Conservation (phyloP, 1,140 invertebrate species). For the Brachionus rotundiformis region DNA sequence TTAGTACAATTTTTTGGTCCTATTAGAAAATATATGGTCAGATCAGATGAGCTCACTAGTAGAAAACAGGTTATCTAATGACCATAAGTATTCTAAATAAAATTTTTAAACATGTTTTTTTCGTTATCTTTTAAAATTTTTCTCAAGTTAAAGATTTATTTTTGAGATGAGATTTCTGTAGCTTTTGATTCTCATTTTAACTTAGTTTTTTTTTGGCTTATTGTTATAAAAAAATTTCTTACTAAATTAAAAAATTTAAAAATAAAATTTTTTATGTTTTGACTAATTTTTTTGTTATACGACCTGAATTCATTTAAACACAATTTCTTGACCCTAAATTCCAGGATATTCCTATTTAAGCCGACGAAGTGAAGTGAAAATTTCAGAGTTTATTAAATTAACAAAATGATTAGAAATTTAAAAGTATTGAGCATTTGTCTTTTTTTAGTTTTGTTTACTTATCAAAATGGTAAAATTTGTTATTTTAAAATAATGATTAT, state of each 20-base stretch:
- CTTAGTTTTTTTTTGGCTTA: background rate
- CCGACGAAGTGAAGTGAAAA: background rate
- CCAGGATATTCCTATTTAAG: background rate
- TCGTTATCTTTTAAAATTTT: background rate
- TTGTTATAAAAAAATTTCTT: background rate
- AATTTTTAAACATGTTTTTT: conserved; percentile 4
- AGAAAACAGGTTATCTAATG: background rate
- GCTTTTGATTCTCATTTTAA: background rate
- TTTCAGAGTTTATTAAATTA: background rate
- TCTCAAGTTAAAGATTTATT: background rate
- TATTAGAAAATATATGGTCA: conserved; percentile 3
- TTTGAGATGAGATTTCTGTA: background rate
- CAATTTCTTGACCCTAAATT: background rate
- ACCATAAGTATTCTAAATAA: background rate
- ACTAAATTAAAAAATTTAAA: background rate
- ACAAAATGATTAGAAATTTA: background rate
- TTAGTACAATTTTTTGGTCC: conserved; percentile 5
- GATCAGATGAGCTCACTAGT: background rate
- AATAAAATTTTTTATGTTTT: background rate
- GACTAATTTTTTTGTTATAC: background rate
- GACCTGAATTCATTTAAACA: background rate
- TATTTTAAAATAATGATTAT: background rate
- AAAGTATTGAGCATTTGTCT: background rate
- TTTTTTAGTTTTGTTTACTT: background rate
- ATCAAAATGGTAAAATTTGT: background rate